These are phyloP conservation scores for Eulithis testata DNA, from an alignment of 2,888 invertebrate genomes.

Conservation along the genomic window DNA sequence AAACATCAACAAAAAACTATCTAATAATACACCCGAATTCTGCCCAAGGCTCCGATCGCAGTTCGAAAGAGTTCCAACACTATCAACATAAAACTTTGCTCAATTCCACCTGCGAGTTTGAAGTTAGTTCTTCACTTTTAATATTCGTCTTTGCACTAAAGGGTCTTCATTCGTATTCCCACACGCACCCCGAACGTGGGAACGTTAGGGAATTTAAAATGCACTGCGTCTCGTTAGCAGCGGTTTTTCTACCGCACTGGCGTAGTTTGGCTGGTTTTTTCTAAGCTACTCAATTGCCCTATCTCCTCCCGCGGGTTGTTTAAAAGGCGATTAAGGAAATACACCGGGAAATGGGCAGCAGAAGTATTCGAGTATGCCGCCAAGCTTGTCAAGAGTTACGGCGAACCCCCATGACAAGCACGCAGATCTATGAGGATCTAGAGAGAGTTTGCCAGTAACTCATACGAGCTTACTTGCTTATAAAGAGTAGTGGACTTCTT, in stretches of 20 bases:
- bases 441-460: too few relatives aligned
- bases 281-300: too few relatives aligned
- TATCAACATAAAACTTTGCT: constrained; percentile 12
- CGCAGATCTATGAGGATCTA: too few relatives aligned
- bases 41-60: background rate
- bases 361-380: too few relatives aligned
- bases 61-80: constrained; percentile 3
- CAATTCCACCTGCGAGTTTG: constrained; percentile 13
- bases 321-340: too few relatives aligned
- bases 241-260: background rate
- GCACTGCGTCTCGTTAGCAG: constrained; percentile 15
- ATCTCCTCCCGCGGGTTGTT: too few relatives aligned
- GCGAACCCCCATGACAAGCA: too few relatives aligned
- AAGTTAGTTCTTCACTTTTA: constrained; percentile 16
- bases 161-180: constrained; percentile 31
- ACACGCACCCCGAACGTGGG: constrained; percentile 25
- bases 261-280: too few relatives aligned
- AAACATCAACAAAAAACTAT: background rate
- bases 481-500: too few relatives aligned
- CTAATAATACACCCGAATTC: background rate
- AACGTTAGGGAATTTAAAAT: constrained; percentile 28
- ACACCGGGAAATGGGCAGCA: too few relatives aligned
- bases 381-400: too few relatives aligned
- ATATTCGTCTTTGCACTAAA: constrained; percentile 22
- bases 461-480: too few relatives aligned